Base-by-base conservation (phyloP, 1,140 invertebrate genomes). In the Mycetomoellerius zeteki region DNA sequence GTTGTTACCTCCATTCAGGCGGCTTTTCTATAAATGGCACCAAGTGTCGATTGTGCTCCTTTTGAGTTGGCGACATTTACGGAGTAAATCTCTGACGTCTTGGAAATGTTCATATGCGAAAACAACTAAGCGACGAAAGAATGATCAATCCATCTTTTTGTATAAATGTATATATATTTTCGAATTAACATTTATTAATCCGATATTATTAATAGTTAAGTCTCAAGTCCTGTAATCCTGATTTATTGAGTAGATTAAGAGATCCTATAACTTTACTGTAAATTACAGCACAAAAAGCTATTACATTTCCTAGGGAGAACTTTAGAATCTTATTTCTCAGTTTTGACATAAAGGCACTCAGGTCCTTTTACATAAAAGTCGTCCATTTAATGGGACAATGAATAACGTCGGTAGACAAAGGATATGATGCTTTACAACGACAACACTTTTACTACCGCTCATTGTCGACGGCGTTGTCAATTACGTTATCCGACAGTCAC, bases 311-410 rank as follows among this genome's bases (percentile, higher is more conserved):
- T 73, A 84, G 69, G 27, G 27, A 58, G 33, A 73, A 84, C 69
- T 84, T 84, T 84, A 84, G 69, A 60, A 75, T 84, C 80, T 56
- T 75, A 75, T 75, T 84, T 84, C 37, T 62, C 43, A 75, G 54
- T 84, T 84, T 84, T 75, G 54, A 84, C 80, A 37, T 80, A 84
- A 84, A 75, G 80, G 67, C 80, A 82, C 67, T 82, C 69, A 60
- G 67, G 67, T 82, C 52, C 80, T 62, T 84, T 75, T 75, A 84
- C 80, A 75, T 60, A 77, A 52, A 77, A 65, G 24, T 72, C 58
- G 43, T 62, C 84, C 64, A 47, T 75, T 67, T 85, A 65, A 76
- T 69, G 24, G 24, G 54, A 58, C 62, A 27, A 62, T 58, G 54
- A 76, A 33, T 54, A 60, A 60, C 75, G 19, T 37, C 37, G 54